Conservation (phyloP, 2,888 invertebrate genomes). For the Mimas tiliae region DNA sequence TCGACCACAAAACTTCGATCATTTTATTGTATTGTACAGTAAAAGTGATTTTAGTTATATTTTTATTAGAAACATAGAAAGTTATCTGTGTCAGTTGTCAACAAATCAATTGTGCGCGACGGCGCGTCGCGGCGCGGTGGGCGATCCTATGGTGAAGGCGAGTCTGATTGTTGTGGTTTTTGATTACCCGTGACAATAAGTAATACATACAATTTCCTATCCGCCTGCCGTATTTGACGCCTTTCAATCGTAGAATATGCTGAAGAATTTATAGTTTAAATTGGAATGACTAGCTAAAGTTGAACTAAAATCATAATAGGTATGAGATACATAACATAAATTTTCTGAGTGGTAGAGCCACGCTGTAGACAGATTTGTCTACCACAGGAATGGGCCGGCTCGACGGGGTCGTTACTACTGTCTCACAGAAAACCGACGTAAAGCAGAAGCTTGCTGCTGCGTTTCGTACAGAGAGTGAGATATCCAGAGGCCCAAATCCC, state of each 20-base stretch:
- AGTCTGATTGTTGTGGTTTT: conserved; percentile 15
- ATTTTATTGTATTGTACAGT: conserved; percentile 4
- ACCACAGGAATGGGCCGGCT: no score
- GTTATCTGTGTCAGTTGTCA: conserved; percentile 38
- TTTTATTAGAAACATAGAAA: conserved; percentile 20
- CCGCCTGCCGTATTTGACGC: not conserved
- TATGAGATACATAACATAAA: no score
- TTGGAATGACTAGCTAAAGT: no score
- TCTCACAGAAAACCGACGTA: no score
- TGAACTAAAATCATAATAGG: no score
- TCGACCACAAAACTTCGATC: conserved; percentile 10
- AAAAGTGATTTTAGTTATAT: conserved; percentile 23
- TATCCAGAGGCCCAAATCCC: no score
- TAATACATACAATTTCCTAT: conserved; percentile 6
- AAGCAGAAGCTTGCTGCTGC: no score
- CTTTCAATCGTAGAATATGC: not conserved
- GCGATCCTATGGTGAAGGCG: conserved; percentile 17
- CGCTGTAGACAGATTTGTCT: no score
- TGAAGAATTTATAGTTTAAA: conserved; percentile 1
- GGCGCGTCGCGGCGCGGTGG: conserved; percentile 30
- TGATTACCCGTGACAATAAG: conserved; percentile 12
- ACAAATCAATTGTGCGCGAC: conserved; percentile 44
- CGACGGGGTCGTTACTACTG: no score
- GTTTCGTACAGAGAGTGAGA: no score
- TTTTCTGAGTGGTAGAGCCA: no score